Evolutionary conservation across 2,113 vertebrate genomes (phyloP), one percentile per base, ranked within the genome.

Genomic region (Casuarius casuarius): DNA sequence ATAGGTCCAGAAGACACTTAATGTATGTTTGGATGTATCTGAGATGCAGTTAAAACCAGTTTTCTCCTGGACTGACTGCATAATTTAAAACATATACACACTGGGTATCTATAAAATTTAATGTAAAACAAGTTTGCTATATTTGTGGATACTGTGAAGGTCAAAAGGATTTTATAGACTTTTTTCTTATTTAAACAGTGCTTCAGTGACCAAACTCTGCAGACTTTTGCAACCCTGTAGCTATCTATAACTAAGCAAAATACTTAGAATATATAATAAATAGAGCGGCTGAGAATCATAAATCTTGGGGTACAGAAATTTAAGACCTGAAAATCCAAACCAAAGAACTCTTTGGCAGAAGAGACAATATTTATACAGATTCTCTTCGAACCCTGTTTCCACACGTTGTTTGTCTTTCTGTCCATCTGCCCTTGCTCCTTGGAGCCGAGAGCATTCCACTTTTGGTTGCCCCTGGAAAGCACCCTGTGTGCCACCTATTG

Each of bases 221-320:
- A 58, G 44, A 33, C 66, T 66, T 25, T 67, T 94, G 85, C 91
- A 95, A 90, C 46, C 22, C 31, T 71, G 17, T 71, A 83, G 46
- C 49, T 92, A 63, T n/a, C 42, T 63, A 67, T 82, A 80, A 71
- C 78, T 63, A 80, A 92, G 63, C 42, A 84, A 95, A 94, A 63
- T 38, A 38, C 28, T 83, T 67, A 23, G 48, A 76, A 91, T 79
- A 94, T 63, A 80, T 44, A 88, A 85, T 63, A 83, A 95, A 74
- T 80, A 74, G 67, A 83, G 62, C 9, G 8, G 35, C 40, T 70
- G 29, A 23, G 10, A 8, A 6, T 23, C 81, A 65, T 88, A 91
- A 92, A 87, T 86, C 82, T 89, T 59, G 3, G 28, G 33, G 44
- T 71, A 54, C 10, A 44, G 26, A 68, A 74, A 73, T 85, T 44